Base-by-base conservation (phyloP, 2,888 invertebrate species). In the Drosophila subquinaria region DNA sequence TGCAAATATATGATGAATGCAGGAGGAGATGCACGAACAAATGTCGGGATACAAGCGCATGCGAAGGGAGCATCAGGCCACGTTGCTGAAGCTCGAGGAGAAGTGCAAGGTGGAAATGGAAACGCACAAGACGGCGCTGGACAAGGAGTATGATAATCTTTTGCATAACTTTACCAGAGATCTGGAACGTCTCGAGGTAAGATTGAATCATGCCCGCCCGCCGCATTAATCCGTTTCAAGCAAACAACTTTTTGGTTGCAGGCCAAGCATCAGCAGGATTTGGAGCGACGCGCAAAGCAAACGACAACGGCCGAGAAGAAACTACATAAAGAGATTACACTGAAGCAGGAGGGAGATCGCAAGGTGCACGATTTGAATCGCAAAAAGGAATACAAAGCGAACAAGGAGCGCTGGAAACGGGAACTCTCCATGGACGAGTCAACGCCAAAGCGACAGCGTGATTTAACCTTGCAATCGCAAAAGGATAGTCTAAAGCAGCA, bases 1-100 rank as follows among this genome's bases (percentile, higher is more conserved):
- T 56, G 59, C 38, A n/a, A 50, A 55, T 48, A 38, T 56, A 38
- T 17, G 13, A 50, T 23, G 13, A 50, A 71, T 51, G 15, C 65
- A 92, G 92, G 97, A 99, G 94, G 99, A 99, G 93, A 98, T 99
- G 97, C 97, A 98, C 93, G 99, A 99, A 93, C 99, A 99, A 94
- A 99, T 99, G 98, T 97, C 98, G 60, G 98, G 98, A 23, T 99
- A 99, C 94, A 99, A 99, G 93, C 95, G 99, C 78, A 98, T 99
- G 97, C 95, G 99, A 74, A 95, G 98, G 77, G 98, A 98, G 92
- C 99, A 99, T 93, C 99, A 99, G 93, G 97, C 98, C 82, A 98
- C 98, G 80, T 94, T 99, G 90, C 94, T 96, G 53, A 97, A 98
- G 94, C 94, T 99, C 85, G 99, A 99, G 93, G 98, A 98, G 93